Evolutionary conservation across 2,888 invertebrate species (phyloP).

Genomic region (Anagyrus pseudococci): DNA sequence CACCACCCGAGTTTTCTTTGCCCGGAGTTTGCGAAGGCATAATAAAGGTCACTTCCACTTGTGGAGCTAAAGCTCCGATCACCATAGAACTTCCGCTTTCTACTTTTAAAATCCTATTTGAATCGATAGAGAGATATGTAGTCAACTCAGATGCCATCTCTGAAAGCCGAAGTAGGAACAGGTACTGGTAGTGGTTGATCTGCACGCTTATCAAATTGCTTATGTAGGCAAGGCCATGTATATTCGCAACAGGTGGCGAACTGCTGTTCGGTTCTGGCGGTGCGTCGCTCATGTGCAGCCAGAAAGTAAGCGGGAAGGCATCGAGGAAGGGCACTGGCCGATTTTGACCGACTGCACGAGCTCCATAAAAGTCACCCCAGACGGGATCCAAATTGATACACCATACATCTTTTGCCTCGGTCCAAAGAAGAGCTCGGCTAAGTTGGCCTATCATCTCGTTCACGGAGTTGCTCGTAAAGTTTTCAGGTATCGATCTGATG

Average conservation of each 20-base stretch:
- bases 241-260: slow-evolving; percentile 66
- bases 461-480: slow-evolving; percentile 60
- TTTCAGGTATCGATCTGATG: slow-evolving; percentile 50
- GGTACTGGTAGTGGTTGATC: slow-evolving; percentile 91
- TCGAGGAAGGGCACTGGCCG: slow-evolving; percentile 82
- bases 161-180: slow-evolving; percentile 84
- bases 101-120: slow-evolving; percentile 72
- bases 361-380: slow-evolving; percentile 92
- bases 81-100: slow-evolving; percentile 67
- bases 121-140: slow-evolving; percentile 80
- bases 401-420: slow-evolving; percentile 88
- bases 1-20: slow-evolving; percentile 84
- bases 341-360: slow-evolving; percentile 75
- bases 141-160: slow-evolving; percentile 83
- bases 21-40: slow-evolving; percentile 85
- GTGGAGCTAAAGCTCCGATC: slow-evolving; percentile 81
- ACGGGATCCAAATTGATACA: slow-evolving; percentile 87
- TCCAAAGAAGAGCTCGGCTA: slow-evolving; percentile 71
- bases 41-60: slow-evolving; percentile 86
- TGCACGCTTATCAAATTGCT: slow-evolving; percentile 87
- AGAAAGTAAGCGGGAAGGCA: slow-evolving; percentile 85
- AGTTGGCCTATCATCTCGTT: slow-evolving; percentile 66
- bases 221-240: slow-evolving; percentile 83
- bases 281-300: slow-evolving; percentile 70
- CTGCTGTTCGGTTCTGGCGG: no score